Base-by-base conservation (phyloP, 2,888 invertebrate genomes). In the Sphaerophoria rueppellii region DNA sequence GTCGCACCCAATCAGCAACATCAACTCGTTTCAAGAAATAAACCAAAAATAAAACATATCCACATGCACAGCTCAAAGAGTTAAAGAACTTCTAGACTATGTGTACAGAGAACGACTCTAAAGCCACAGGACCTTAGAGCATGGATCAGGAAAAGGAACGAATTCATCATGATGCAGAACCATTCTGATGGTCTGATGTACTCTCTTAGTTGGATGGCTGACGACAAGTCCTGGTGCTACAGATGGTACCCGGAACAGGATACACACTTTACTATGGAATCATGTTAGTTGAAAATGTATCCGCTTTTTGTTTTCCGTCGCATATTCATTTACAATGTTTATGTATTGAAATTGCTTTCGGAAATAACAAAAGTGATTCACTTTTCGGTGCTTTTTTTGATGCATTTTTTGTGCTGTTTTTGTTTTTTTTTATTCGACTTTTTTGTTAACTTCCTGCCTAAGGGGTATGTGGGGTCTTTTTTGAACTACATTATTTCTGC, bases 261-360 rank as follows among this genome's bases (percentile, higher is more conserved):
- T 50, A 50, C 35, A 54, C 32, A 65, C 50, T 65, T 11, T 43
- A 50, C 50, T 65, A 50, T 0, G 12, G 65, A 16, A 65, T 50
- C 16, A 65, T 11, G 65, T 55, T 63, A 65, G 63, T 35, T 74
- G 43, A 50, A 54, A 76, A 52, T 60, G 43, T 70, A 61, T 76
- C 76, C 67, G 60, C 16, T 70, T 70, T 70, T 67, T 76, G 69
- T 76, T 76, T 61, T 52, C 24, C 16, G 54, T 54, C 52, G 67
- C 43, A 37, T 40, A 54, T 54, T 16, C 52, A 67, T 54, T 40
- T 54, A 40, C 52, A 54, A 24, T 24, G 24, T 24, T 24, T 24
- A 24, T 24, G 24, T 2, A 24, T 24, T 65, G 52, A 58, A 58
- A 78, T 65, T 78, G 65, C 35, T 57, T 73, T 43, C 73, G 60